Base-by-base conservation (phyloP, 2,888 invertebrate genomes). In the Thereva unica region DNA sequence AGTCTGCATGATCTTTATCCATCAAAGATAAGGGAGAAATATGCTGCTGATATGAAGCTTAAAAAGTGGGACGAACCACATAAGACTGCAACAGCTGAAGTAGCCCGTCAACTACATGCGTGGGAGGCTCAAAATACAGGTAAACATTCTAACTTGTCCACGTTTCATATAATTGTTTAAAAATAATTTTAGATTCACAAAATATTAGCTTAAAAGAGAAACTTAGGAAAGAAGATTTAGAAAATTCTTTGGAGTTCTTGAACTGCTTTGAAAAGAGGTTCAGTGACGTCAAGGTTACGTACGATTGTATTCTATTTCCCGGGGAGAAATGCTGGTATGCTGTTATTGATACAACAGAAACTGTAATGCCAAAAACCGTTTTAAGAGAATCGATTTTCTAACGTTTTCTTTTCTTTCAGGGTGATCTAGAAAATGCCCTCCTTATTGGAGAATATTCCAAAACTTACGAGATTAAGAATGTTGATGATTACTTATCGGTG, bases 221-320 rank as follows among this genome's bases (percentile, higher is more conserved):
- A 80, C 81, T 92, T 37, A 82, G 85, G 53, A 93, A 93, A 76
- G 98, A 98, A 77, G 94, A 99, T 76, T 80, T 94, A 10, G 95
- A 97, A 75, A 88, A 90, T 8, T 87, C 89, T 74, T 83, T 96
- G 61, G 97, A 98, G 74, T 84, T 91, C 68, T 83, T 98, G 67
- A 90, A 87, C 73, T 84, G 82, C 68, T 84, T 90, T 55, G 97
- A 98, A 71, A 97, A 97, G 78, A 93, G 95, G 76, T 95, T 89
- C 78, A 83, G 82, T 65, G 96, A 97, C 77, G 80, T 88, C 6
- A 97, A 97, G 12, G 94, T 94, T 2, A 88, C 92, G 4, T 95
- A 91, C 78, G 99, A 99, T 80, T 95, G 96, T 82, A 85, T 99
- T 59, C 86, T 97, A 38, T 98, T 94, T 81, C 86, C 95, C 76